Conservation (phyloP, 2,888 invertebrate genomes). For the Saturnia pavonia region DNA sequence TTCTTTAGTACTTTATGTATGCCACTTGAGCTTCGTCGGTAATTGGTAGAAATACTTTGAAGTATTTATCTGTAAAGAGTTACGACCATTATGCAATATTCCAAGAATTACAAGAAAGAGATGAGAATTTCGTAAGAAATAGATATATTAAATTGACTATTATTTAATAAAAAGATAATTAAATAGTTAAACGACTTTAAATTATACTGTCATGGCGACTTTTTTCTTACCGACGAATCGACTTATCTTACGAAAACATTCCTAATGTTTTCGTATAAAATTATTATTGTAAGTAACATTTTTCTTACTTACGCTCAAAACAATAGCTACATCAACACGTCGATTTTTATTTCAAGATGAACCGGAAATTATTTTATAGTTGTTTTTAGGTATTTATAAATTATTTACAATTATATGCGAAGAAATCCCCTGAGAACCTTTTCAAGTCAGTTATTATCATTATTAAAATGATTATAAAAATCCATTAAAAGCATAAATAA, state of each 20-base stretch:
- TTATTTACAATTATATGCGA: too few species aligned
- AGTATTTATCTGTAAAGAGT: neutral
- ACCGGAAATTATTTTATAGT: too few species aligned
- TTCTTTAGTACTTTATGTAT: neutral
- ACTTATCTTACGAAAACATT: too few species aligned
- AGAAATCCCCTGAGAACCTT: neutral
- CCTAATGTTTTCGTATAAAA: too few species aligned
- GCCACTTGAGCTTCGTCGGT: neutral
- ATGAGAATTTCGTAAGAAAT: neutral
- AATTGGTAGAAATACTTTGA: neutral
- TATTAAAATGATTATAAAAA: neutral
- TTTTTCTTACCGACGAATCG: too few species aligned
- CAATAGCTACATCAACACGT: too few species aligned
- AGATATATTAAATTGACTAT: constrained; percentile 34
- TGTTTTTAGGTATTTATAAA: too few species aligned
- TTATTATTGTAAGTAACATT: constrained; percentile 21
- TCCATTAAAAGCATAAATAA: neutral
- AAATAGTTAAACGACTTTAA: too few species aligned
- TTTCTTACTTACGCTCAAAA: constrained; percentile 14
- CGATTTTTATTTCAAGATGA: too few species aligned
- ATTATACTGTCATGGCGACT: too few species aligned
- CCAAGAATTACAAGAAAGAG: neutral
- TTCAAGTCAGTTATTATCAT: neutral
- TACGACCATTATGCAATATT: neutral
- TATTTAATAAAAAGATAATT: constrained; percentile 15